Conservation (phyloP, 1,140 invertebrate genomes). For the Bombus haemorrhoidalis region DNA sequence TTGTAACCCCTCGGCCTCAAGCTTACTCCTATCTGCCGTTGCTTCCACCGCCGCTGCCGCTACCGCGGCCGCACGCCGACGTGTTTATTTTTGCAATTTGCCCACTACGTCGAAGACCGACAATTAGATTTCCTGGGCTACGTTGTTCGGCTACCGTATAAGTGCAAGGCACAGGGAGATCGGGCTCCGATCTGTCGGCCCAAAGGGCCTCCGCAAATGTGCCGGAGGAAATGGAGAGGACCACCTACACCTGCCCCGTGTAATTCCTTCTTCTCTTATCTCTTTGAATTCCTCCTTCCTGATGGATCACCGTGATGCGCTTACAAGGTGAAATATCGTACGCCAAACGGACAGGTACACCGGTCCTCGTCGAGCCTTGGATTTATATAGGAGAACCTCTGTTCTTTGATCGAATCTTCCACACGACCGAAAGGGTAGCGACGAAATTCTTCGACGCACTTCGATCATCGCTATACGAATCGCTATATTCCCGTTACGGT, state of each 20-base stretch:
- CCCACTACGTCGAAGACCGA: constrained; percentile 76
- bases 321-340: constrained; percentile 20
- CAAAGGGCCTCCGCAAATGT: constrained; percentile 51
- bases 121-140: constrained; percentile 80
- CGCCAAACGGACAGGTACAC: constrained; percentile 3
- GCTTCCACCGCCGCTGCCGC: not conserved
- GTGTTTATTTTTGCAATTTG: constrained; percentile 83
- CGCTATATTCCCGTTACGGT: not conserved
- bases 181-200: constrained; percentile 63
- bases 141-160: constrained; percentile 80
- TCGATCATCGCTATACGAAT: not conserved
- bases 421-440: not conserved
- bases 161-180: constrained; percentile 74
- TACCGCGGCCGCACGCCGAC: constrained; percentile 42
- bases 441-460: not conserved
- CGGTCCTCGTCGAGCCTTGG: not conserved
- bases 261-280: constrained; percentile 70
- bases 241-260: constrained; percentile 80
- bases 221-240: constrained; percentile 60
- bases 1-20: constrained; percentile 46
- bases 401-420: not conserved
- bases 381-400: not conserved
- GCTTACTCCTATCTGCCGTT: constrained; percentile 15
- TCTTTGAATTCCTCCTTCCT: constrained; percentile 40
- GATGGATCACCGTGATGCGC: constrained; percentile 24